These are phyloP conservation scores for Echinarachnius parma DNA, from an alignment of 53 echinoderm and acorn worm species.

Conservation along the genomic window DNA sequence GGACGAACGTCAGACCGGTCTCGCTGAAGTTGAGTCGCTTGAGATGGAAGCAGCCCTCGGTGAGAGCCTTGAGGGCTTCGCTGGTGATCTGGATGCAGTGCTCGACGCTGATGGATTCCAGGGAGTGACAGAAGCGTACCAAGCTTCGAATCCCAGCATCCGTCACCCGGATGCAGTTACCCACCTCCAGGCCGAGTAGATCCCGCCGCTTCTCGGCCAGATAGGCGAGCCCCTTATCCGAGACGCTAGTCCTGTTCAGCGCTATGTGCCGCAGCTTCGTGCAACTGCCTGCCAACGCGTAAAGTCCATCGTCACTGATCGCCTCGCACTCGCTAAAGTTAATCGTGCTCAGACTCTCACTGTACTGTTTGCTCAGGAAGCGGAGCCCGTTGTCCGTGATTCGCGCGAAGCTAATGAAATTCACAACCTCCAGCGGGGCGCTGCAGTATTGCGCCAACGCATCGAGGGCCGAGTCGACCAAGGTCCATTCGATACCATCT, in stretches of 20 bases:
- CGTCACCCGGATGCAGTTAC: constrained; percentile 43
- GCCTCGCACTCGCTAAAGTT: constrained; percentile 44
- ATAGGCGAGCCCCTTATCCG: constrained; percentile 32
- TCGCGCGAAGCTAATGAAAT: constrained; percentile 34
- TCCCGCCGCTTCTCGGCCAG: constrained; percentile 41
- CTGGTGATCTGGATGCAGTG: constrained; percentile 38
- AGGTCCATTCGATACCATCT: constrained; percentile 45
- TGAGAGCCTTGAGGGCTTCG: constrained; percentile 27
- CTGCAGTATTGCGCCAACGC: constrained; percentile 24
- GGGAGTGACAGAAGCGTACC: constrained; percentile 39
- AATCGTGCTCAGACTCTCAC: constrained; percentile 33
- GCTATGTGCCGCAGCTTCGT: constrained; percentile 28
- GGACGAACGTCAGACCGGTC: constrained; percentile 45
- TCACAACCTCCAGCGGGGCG: constrained; percentile 10
- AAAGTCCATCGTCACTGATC: constrained; percentile 39
- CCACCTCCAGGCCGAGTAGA: constrained; percentile 31
- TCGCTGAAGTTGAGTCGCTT: constrained; percentile 25
- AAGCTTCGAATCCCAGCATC: constrained; percentile 36
- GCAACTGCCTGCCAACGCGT: constrained; percentile 31
- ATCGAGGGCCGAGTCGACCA: constrained; percentile 39
- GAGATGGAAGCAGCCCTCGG: constrained; percentile 32
- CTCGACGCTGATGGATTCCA: constrained; percentile 44
- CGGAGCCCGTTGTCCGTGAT: constrained; percentile 47
- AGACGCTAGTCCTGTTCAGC: constrained; percentile 44
- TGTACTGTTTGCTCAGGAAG: constrained; percentile 29